Percentiles rank a stretch among this genome's conserved stretches.
These are phyloP conservation scores for Spilogale gracilis DNA, from an alignment of 2,113 vertebrate species.

Conservation along the genomic window DNA sequence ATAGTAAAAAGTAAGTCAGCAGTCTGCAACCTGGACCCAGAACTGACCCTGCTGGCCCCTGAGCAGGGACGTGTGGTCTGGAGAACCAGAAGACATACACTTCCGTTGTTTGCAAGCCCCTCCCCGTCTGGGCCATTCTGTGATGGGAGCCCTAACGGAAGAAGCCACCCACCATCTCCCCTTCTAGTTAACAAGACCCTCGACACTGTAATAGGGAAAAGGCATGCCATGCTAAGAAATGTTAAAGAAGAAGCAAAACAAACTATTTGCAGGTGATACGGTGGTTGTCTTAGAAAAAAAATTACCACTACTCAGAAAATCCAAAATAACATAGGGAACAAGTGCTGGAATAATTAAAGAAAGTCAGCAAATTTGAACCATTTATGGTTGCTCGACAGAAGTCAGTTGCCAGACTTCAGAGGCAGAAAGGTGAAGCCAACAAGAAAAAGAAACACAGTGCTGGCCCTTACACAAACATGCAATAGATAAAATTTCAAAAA, in stretches of 20 bases:
- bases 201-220: neutral
- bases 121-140: neutral
- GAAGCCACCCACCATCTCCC: neutral
- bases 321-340: neutral
- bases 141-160: neutral
- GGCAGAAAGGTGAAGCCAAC: neutral
- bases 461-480: neutral
- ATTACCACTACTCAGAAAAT: neutral
- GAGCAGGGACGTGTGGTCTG: neutral
- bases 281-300: neutral
- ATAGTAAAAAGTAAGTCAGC: neutral
- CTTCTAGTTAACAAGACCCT: neutral
- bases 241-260: neutral
- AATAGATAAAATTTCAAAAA: neutral
- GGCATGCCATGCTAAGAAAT: neutral
- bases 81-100: neutral
- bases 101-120: neutral
- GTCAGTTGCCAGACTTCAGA: neutral
- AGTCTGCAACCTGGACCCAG: neutral
- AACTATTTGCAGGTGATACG: neutral
- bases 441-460: neutral
- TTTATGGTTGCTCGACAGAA: neutral
- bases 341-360: neutral
- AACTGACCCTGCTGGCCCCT: neutral
- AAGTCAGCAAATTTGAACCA: constrained; percentile 20